These are phyloP conservation scores for Drosophila limbata DNA, from an alignment of 2,888 invertebrate species.

Conservation along the genomic window DNA sequence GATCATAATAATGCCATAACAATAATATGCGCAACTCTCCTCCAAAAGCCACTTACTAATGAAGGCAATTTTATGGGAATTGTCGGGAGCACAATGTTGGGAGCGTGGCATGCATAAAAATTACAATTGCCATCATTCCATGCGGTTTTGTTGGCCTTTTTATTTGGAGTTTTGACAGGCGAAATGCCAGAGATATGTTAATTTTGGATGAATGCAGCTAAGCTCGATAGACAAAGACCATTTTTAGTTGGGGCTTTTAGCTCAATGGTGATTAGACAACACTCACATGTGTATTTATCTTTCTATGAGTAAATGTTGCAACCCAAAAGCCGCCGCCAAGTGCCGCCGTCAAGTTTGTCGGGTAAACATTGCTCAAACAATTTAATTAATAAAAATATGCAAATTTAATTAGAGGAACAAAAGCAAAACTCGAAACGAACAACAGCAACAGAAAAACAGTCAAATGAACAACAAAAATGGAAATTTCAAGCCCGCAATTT, in stretches of 20 bases:
- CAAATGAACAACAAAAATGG: constrained; percentile 12
- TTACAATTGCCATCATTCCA: constrained; percentile 36
- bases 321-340: constrained; percentile 26
- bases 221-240: constrained; percentile 10
- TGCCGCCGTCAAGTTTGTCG: constrained; percentile 27
- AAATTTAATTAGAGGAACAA: constrained; percentile 74
- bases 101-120: constrained; percentile 47
- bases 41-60: constrained; percentile 24
- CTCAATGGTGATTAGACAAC: constrained; percentile 45
- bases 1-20: constrained; percentile 49
- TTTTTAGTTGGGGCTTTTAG: constrained; percentile 23
- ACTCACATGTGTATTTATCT: constrained; percentile 7
- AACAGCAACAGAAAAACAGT: not conserved
- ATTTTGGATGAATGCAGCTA: constrained; percentile 52
- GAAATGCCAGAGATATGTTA: constrained; percentile 49
- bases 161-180: constrained; percentile 1
- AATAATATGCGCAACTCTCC: constrained; percentile 27
- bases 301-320: constrained; percentile 24
- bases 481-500: constrained; percentile 19
- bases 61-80: constrained; percentile 25
- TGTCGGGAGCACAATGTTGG: constrained; percentile 14
- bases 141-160: constrained; percentile 20
- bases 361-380: constrained; percentile 68
- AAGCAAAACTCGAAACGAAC: constrained; percentile 22
- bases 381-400: constrained; percentile 80